Conservation (phyloP, 2,113 vertebrate species). For the Pseudois nayaur region DNA sequence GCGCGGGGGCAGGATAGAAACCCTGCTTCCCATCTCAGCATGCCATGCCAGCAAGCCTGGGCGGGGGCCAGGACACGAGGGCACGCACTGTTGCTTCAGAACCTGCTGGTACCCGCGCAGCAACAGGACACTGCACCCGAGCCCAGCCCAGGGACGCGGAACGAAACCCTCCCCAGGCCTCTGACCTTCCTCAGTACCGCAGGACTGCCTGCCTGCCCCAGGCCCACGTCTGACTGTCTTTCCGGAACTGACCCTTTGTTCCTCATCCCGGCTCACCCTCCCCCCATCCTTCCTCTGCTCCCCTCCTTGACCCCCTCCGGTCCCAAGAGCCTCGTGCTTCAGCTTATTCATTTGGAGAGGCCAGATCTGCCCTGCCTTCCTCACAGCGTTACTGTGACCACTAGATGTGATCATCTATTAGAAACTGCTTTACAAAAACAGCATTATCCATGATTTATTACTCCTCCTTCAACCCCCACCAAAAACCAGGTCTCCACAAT, state of each 20-base stretch:
- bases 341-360: not conserved
- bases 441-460: not conserved
- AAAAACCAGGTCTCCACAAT: no score
- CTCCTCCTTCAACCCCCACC: not conserved
- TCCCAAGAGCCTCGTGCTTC: not conserved
- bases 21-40: not conserved
- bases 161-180: not conserved
- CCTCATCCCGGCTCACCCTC: not conserved
- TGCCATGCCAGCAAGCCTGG: not conserved
- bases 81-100: constrained; percentile 43
- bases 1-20: not conserved
- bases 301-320: no score
- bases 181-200: rapidly evolving
- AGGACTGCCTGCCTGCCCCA: not conserved
- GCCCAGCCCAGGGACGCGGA: not conserved
- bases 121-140: constrained; percentile 28
- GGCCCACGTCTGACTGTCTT: not conserved
- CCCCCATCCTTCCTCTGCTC: not conserved
- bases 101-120: constrained; percentile 30
- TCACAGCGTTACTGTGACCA: rapidly evolving
- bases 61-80: not conserved
- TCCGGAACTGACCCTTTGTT: not conserved
- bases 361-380: no score
- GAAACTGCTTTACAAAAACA: not conserved
- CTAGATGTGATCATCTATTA: not conserved